Percentiles rank a stretch among this genome's conserved stretches.
These are phyloP conservation scores for Campopleginae sp. DNA, from an alignment of 2,888 invertebrate species.

Conservation along the genomic window DNA sequence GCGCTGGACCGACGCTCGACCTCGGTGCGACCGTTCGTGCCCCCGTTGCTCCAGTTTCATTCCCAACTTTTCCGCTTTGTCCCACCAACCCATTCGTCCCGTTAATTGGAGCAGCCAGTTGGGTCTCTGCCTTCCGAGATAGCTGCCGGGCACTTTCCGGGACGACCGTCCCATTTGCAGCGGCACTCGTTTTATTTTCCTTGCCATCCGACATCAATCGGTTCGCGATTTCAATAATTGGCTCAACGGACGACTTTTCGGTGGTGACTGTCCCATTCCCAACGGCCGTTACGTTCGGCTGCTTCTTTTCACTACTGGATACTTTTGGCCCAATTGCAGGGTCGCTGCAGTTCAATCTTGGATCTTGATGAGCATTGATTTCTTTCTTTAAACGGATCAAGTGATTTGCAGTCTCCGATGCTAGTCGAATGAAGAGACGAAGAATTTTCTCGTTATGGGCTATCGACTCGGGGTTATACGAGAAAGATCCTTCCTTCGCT, in stretches of 20 bases:
- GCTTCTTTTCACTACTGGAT: not conserved
- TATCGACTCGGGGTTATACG: conserved; percentile 67
- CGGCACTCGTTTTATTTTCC: conserved; percentile 14
- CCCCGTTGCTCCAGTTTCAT: not conserved
- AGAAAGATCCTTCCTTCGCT: conserved; percentile 25
- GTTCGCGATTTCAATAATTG: conserved; percentile 18
- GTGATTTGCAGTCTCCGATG: conserved; percentile 64
- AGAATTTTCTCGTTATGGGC: conserved; percentile 68
- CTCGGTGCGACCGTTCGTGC: too few relatives aligned
- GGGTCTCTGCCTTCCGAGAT: not conserved
- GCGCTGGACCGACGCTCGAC: not conserved
- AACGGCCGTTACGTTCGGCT: not conserved
- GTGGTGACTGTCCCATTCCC: not conserved
- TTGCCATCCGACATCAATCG: conserved; percentile 33
- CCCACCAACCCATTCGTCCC: not conserved
- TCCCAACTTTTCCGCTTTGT: not conserved
- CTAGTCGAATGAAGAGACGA: conserved; percentile 63
- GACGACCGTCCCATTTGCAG: not conserved
- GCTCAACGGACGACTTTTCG: not conserved
- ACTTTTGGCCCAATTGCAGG: not conserved
- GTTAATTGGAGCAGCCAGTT: not conserved
- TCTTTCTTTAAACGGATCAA: conserved; percentile 61
- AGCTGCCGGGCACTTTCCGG: not conserved
- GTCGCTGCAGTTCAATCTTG: not conserved
- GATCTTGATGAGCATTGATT: not conserved